A percentile compares a stretch with the other conserved stretches of the same genome.
phyloP scores from a whole-genome alignment of 2,797 vertebrate genomes.

The Cuculus canorus region DNA sequence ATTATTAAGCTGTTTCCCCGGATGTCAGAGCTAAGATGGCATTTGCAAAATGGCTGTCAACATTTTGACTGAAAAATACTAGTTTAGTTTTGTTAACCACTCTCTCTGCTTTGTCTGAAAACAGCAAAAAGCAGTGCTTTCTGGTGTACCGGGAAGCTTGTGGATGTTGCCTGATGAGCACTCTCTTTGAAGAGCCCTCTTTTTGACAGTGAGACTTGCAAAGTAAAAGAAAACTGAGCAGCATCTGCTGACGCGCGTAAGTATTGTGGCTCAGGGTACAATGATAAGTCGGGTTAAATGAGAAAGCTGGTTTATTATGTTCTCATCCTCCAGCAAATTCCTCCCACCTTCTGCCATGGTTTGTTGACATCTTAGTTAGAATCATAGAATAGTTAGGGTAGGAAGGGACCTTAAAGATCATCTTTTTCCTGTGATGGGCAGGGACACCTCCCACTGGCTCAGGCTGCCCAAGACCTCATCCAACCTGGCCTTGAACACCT shows the following conservation, averaged over 20 bases:
- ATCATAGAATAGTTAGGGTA: no score
- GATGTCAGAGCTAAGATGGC: background rate
- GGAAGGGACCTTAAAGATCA: no score
- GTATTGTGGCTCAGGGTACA: background rate
- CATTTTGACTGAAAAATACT: background rate
- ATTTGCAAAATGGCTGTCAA: background rate
- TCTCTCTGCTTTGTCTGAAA: background rate
- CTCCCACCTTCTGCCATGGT: background rate
- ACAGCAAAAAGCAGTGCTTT: background rate
- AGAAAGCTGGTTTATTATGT: conserved; percentile 37
- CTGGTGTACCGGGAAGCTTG: background rate
- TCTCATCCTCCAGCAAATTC: conserved; percentile 24
- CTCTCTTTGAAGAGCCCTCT: background rate
- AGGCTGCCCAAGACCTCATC: no score
- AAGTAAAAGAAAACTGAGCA: background rate
- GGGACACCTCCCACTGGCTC: no score
- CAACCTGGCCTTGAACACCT: no score
- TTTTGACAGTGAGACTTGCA: background rate
- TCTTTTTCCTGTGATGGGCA: no score
- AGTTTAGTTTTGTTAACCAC: background rate
- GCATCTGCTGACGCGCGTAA: background rate
- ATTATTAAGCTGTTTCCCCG: background rate
- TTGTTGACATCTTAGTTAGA: conserved; percentile 44
- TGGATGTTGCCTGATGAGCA: background rate
- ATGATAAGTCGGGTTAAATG: conserved; percentile 36